phyloP scores from a whole-genome alignment of 1,140 invertebrate species.

The Phenacoccus solenopsis region DNA sequence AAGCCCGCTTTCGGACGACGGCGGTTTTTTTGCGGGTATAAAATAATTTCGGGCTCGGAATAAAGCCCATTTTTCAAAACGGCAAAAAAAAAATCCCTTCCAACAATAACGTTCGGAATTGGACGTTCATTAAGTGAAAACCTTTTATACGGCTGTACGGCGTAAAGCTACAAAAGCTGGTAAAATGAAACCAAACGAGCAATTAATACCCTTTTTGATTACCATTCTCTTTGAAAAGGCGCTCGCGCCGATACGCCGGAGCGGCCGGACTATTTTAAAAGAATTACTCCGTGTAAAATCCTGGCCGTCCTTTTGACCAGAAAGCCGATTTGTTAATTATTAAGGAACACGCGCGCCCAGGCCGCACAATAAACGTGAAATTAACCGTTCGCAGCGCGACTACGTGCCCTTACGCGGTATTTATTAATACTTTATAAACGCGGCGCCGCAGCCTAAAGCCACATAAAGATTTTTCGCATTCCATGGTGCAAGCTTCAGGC shows the following conservation, averaged over 20 bases:
- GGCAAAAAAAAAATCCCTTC: constrained; percentile 12
- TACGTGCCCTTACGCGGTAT: too few relatives aligned
- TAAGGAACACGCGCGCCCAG: background rate
- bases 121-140: constrained; percentile 16
- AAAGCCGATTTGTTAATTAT: constrained; percentile 9
- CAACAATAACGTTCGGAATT: constrained; percentile 14
- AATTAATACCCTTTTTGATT: constrained; percentile 13
- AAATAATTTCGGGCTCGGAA: background rate
- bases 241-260: background rate
- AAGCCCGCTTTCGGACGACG: background rate
- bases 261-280: background rate
- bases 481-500: too few relatives aligned
- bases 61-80: constrained; percentile 7
- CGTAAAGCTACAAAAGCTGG: constrained; percentile 14
- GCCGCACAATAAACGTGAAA: background rate
- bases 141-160: background rate
- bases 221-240: background rate
- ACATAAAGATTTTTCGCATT: too few relatives aligned
- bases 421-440: too few relatives aligned
- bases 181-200: constrained; percentile 17
- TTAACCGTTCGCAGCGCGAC: too few relatives aligned
- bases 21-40: background rate
- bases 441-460: too few relatives aligned
- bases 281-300: constrained; percentile 5
- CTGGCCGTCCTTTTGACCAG: background rate